Evolutionary conservation across 2,888 invertebrate genomes (phyloP).

Genomic region (Macrosiphum euphorbiae): DNA sequence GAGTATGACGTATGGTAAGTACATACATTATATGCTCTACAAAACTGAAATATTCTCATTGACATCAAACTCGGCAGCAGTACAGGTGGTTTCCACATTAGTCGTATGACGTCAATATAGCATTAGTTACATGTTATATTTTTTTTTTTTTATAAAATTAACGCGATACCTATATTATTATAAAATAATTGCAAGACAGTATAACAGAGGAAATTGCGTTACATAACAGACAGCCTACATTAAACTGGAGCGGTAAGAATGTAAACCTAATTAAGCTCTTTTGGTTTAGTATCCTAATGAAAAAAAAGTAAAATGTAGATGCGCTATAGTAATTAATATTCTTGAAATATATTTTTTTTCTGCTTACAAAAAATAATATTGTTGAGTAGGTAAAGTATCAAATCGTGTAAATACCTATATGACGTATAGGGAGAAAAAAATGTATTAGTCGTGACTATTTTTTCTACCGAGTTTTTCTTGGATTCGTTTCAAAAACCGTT

Average conservation of each 20-base stretch:
- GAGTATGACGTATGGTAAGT: too few species aligned
- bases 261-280: slow-evolving; percentile 25
- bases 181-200: slow-evolving; percentile 25
- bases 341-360: background rate
- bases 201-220: slow-evolving; percentile 20
- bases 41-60: slow-evolving; percentile 12
- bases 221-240: slow-evolving; percentile 23
- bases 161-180: background rate
- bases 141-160: background rate
- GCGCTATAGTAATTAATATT: background rate
- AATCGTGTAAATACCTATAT: background rate
- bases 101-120: background rate
- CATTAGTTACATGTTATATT: background rate
- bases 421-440: background rate
- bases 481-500: background rate
- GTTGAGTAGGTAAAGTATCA: background rate
- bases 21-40: background rate
- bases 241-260: slow-evolving; percentile 34
- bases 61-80: background rate
- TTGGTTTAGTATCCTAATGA: background rate
- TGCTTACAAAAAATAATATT: background rate
- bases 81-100: background rate
- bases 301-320: background rate
- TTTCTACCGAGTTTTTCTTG: background rate
- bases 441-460: background rate